Evolutionary conservation across 2,888 invertebrate species (phyloP).

Genomic region (Tiliacea citrago): DNA sequence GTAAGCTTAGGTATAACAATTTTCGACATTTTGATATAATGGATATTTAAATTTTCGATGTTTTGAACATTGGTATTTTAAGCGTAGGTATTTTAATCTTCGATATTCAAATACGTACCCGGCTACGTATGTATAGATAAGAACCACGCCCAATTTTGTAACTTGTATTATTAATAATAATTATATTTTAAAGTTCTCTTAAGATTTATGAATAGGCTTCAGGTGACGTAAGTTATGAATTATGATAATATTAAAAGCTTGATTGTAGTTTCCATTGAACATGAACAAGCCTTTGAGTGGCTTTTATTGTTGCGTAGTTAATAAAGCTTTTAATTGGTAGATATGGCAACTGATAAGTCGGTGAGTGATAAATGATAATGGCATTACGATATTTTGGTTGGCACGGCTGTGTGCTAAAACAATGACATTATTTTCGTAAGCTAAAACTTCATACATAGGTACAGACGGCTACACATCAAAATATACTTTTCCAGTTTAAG

Average conservation of each 20-base stretch:
- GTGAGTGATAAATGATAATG: neutral
- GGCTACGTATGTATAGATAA: slow-evolving; percentile 31
- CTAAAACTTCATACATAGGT: too few relatives aligned
- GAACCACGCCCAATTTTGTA: slow-evolving; percentile 54
- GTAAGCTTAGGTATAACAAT: too few relatives aligned
- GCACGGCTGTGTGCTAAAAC: neutral
- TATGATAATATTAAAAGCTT: neutral
- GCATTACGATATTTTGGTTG: neutral
- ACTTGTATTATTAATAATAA: slow-evolving; percentile 17
- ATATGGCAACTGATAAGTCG: neutral
- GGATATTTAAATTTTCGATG: too few relatives aligned
- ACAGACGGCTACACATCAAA: too few relatives aligned
- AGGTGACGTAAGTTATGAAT: slow-evolving; percentile 21
- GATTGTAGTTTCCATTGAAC: slow-evolving; percentile 6
- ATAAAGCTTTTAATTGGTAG: neutral
- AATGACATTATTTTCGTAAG: too few relatives aligned
- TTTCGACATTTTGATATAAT: too few relatives aligned
- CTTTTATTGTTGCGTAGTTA: neutral
- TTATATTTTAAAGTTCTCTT: slow-evolving; percentile 28
- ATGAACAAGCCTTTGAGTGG: slow-evolving; percentile 4
- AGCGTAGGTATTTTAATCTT: too few relatives aligned
- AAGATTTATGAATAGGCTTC: slow-evolving; percentile 37
- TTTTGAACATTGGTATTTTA: too few relatives aligned
- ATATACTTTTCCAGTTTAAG: too few relatives aligned
- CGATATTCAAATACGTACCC: too few relatives aligned